A percentile compares a stretch with the other conserved stretches of the same genome.
These are phyloP conservation scores for Lasioglossum pauxillum DNA, from an alignment of 2,888 invertebrate species.

Conservation along the genomic window DNA sequence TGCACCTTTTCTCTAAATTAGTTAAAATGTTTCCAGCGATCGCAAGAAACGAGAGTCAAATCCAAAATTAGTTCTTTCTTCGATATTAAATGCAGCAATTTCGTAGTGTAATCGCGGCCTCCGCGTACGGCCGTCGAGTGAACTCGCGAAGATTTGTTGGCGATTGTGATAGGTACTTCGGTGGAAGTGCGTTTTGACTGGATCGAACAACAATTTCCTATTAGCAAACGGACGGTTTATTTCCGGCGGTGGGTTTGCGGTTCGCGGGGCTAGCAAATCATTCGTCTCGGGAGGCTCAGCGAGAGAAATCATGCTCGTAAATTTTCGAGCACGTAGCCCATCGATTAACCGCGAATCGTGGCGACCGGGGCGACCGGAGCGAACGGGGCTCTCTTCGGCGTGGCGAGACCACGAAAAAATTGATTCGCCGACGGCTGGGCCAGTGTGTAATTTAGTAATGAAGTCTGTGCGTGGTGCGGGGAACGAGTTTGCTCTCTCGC, in stretches of 20 bases:
- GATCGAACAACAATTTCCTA: neutral
- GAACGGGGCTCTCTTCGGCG: slow-evolving; percentile 35
- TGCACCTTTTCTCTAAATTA: no score
- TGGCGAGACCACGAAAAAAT: slow-evolving; percentile 52
- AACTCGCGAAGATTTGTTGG: neutral
- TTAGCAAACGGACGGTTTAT: neutral
- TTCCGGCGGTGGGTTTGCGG: neutral
- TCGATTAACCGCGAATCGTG: slow-evolving; percentile 49
- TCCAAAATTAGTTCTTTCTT: neutral
- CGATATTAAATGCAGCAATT: neutral
- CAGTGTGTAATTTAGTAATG: slow-evolving; percentile 78
- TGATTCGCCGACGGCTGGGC: slow-evolving; percentile 69
- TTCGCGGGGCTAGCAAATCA: neutral
- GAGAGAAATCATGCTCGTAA: slow-evolving; percentile 14
- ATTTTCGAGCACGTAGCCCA: slow-evolving; percentile 11
- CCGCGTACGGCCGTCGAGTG: neutral
- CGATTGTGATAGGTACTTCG: neutral
- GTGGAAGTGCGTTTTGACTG: neutral
- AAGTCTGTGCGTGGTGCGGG: slow-evolving; percentile 66
- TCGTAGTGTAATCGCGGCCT: neutral
- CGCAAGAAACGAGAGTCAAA: no score
- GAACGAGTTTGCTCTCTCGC: neutral
- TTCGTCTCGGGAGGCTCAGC: neutral
- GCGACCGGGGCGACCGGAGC: slow-evolving; percentile 40
- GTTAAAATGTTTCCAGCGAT: neutral